A percentile compares a stretch with the other conserved stretches of the same genome.
These are phyloP conservation scores for Peucedramus taeniatus DNA, from an alignment of 2,113 vertebrate species.

Conservation along the genomic window DNA sequence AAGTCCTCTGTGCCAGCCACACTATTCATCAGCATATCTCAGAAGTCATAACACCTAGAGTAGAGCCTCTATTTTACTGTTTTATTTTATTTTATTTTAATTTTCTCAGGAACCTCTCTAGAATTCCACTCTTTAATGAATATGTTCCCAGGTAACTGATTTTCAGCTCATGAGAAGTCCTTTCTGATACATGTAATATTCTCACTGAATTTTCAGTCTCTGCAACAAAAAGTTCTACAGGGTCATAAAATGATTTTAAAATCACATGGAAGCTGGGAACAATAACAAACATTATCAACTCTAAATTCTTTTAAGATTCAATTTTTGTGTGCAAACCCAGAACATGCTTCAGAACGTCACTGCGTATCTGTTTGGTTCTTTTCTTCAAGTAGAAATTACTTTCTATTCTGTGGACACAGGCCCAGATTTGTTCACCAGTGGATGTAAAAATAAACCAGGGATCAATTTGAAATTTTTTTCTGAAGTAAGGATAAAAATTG, in stretches of 20 bases:
- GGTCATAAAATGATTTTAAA: neutral
- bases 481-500: neutral
- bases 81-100: neutral
- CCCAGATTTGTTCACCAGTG: neutral
- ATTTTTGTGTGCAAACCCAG: neutral
- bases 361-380: rapidly evolving
- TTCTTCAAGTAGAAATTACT: neutral
- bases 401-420: neutral
- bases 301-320: neutral
- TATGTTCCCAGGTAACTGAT: neutral
- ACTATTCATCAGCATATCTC: neutral
- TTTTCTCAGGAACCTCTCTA: neutral
- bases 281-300: neutral
- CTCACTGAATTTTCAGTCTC: neutral
- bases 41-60: neutral
- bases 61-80: neutral
- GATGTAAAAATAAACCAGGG: neutral
- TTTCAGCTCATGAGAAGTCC: neutral
- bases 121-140: neutral
- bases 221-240: neutral
- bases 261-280: neutral
- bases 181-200: neutral
- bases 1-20: neutral
- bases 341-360: neutral
- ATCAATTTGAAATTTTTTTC: neutral